phyloP scores from a whole-genome alignment of 1,140 invertebrate species.

The Eubasilissa regina region DNA sequence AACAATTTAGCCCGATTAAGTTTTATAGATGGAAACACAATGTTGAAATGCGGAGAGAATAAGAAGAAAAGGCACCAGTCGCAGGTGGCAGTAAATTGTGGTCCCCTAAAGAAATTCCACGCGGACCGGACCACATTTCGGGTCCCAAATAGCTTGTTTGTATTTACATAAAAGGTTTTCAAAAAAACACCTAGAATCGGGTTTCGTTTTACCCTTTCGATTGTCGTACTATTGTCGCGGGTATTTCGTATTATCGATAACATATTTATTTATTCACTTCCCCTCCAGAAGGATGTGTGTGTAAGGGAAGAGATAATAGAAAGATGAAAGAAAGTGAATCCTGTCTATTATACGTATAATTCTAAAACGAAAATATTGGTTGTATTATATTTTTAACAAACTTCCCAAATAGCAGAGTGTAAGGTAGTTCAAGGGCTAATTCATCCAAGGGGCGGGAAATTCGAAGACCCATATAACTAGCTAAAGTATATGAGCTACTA shows the following conservation, averaged over 20 bases:
- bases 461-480: no score
- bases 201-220: constrained; percentile 27
- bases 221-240: background rate
- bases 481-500: no score
- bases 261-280: no score
- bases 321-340: no score
- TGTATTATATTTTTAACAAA: no score
- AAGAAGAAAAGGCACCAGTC: constrained; percentile 7
- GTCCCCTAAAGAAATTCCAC: background rate
- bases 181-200: constrained; percentile 44
- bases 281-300: no score
- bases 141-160: constrained; percentile 46
- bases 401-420: no score
- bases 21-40: constrained; percentile 25
- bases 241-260: background rate
- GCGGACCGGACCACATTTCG: constrained; percentile 24
- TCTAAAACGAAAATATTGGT: no score
- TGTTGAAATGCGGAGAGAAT: background rate
- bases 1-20: constrained; percentile 26
- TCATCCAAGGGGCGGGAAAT: no score
- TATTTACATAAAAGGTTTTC: constrained; percentile 53
- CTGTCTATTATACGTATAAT: no score
- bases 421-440: no score
- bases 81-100: constrained; percentile 33
- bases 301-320: no score